phyloP scores from a whole-genome alignment of 2,888 invertebrate genomes.

The Philopedon plagiatum region DNA sequence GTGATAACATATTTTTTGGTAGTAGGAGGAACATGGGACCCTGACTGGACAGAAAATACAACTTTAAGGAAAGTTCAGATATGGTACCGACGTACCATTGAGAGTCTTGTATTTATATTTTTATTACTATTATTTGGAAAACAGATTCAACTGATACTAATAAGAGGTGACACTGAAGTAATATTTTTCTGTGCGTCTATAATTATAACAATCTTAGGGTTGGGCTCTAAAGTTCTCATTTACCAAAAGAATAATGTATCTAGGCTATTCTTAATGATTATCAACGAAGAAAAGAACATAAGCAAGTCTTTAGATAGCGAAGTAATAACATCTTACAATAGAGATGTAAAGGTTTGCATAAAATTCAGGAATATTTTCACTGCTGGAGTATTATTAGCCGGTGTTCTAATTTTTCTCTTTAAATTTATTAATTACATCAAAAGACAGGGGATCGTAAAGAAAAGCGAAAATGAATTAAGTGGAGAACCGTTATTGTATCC shows the following conservation, averaged over 20 bases:
- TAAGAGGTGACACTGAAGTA: background rate
- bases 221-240: background rate
- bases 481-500: background rate
- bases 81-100: background rate
- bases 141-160: background rate
- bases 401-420: background rate
- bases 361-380: background rate
- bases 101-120: background rate
- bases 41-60: background rate
- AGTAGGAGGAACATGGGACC: background rate
- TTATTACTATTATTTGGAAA: background rate
- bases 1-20: background rate
- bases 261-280: background rate
- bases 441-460: background rate
- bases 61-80: background rate
- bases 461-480: background rate
- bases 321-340: background rate
- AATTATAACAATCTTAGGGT: background rate
- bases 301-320: background rate
- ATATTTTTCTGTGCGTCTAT: background rate
- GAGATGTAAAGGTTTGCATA: background rate
- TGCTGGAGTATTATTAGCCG: background rate
- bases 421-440: background rate
- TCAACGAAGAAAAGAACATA: background rate
- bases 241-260: background rate